Evolutionary conservation across 2,113 vertebrate species (phyloP), one percentile per base, ranked within the genome.

Genomic region (Gambusia affinis): DNA sequence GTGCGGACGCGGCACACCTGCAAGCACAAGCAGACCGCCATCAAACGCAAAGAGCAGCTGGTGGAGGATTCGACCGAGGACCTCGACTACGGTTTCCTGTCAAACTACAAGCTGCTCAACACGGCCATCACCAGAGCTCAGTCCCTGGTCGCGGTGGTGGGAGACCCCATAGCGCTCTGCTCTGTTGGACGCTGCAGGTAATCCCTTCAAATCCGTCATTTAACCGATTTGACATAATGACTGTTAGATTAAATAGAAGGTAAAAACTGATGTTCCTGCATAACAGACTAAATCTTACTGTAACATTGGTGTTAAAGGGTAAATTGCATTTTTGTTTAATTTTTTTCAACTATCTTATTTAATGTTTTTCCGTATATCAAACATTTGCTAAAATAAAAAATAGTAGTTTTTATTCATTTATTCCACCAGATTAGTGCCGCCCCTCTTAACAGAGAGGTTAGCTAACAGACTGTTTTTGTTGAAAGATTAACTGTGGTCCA

Each of bases 101-200:
- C 98, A 72, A 99, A 99, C 93, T 99, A 98, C 93, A 99, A 99
- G 88, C 97, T 99, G 76, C 97, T 99, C 62, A 99, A 99, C 92
- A 99, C 98, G 33, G 98, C 98, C 94, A 98, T 99, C 93, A 99
- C 98, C 33, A 95, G 98, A 89, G 97, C 98, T 51, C 98, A 99
- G 76, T 99, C 98, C 73, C 86, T 99, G 90, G 97, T 99, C 86
- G 98, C 98, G 31, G 98, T 99, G 47, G 98, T 99, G 89, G 98
- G 98, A 86, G 98, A 99, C 89, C 98, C 98, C 71, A 97, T 99
- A 65, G 98, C 98, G 42, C 92, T 99, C 29, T 99, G 98, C 93
- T 99, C 98, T 28, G 95, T 99, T 84, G 98, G 98, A 51, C 96
- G 97, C 88, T 99, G 98, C 96, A 99, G 98, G 98, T 99, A 96